Base-by-base conservation (phyloP, 2,888 invertebrate species). In the Colostygia pectinataria region DNA sequence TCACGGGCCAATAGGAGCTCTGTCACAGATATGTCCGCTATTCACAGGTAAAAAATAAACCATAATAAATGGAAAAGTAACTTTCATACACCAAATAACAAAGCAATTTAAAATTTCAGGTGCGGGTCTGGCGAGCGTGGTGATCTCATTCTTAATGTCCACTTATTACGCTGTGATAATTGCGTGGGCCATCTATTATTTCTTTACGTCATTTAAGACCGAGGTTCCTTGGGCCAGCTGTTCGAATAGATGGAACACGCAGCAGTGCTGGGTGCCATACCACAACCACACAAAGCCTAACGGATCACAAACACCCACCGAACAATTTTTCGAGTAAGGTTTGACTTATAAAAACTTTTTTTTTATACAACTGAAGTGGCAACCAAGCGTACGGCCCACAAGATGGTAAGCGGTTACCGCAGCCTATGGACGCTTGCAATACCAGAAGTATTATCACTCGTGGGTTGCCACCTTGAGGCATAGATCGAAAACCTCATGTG, bases 151-250 rank as follows among this genome's bases (percentile, higher is more conserved):
- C 89, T 91, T 98, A 75, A 95, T 98, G 94, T 97, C 97, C 63
- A 97, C 98, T 41, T 98, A 98, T 85, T 98, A 98, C 85, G 97
- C 97, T 82, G 97, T 98, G 63, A 96, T 98, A 80, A 97, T 98
- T 83, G 96, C 97, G 53, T 98, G 98, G 93, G 95, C 97, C 42
- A 95, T 98, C 69, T 98, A 96, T 83, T 98, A 98, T 85, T 95
- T 98, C 83, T 96, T 97, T 82, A 95, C 97, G 52, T 96, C 97
- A 18, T 97, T 97, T 77, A 95, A 95, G 77, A 92, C 95, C 32
- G 93, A 95, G 61, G 94, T 97, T 68, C 98, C 98, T 1, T 98
- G 98, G 98, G 93, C 94, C 15, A 93, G 94, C 67, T 98, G 98
- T 77, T 92, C 92, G 54, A 95, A 98, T 82, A 91, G 93, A 68